phyloP scores from a whole-genome alignment of 2,888 invertebrate species.

The Microchrysa polita region DNA sequence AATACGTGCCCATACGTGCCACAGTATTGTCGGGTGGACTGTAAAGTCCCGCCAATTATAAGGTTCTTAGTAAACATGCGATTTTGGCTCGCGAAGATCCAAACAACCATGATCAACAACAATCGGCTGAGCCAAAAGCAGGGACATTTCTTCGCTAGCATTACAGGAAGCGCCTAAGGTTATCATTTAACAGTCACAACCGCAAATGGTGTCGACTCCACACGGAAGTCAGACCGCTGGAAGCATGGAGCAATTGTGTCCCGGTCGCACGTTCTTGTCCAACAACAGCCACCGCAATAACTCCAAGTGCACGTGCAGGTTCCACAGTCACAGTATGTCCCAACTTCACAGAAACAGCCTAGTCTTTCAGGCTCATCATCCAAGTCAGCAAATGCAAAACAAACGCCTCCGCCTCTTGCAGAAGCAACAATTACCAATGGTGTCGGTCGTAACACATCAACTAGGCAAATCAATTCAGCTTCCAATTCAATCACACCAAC shows the following conservation, averaged over 20 bases:
- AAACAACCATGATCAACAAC: slow-evolving; percentile 18
- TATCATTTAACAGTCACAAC: slow-evolving; percentile 29
- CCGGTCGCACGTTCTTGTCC: slow-evolving; percentile 38
- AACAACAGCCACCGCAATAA: slow-evolving; percentile 27
- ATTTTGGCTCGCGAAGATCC: slow-evolving; percentile 29
- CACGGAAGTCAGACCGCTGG: not conserved
- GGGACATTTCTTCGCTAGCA: not conserved
- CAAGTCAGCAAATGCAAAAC: slow-evolving; percentile 52
- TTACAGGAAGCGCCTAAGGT: slow-evolving; percentile 24
- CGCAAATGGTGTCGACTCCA: slow-evolving; percentile 3
- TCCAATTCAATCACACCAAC: slow-evolving; percentile 54
- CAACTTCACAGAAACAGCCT: slow-evolving; percentile 51
- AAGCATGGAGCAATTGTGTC: slow-evolving; percentile 7
- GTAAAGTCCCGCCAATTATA: not conserved
- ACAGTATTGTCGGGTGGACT: slow-evolving; percentile 58
- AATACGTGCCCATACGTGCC: slow-evolving; percentile 75
- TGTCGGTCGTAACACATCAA: slow-evolving; percentile 55
- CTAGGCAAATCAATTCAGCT: slow-evolving; percentile 51
- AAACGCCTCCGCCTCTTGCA: slow-evolving; percentile 55
- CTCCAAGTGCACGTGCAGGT: slow-evolving; percentile 57
- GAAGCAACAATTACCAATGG: slow-evolving; percentile 47
- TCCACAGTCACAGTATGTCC: slow-evolving; percentile 47
- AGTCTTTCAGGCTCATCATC: slow-evolving; percentile 49
- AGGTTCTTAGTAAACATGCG: slow-evolving; percentile 16
- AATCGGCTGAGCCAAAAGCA: slow-evolving; percentile 32